Evolutionary conservation across 2,888 invertebrate genomes (phyloP), one percentile per base, ranked within the genome.

Genomic region (Scrobipalpa atriplicella): DNA sequence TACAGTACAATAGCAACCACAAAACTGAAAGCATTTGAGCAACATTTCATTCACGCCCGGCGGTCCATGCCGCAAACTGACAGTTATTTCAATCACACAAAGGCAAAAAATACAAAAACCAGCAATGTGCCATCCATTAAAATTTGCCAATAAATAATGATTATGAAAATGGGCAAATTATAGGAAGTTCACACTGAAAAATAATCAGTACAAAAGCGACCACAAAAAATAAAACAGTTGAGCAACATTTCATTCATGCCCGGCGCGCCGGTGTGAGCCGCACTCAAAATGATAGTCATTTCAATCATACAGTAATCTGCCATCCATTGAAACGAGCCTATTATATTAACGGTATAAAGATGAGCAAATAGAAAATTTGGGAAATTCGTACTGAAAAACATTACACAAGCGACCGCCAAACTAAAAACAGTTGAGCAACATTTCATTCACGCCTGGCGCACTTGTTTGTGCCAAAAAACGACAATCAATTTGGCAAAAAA

Each of bases 331-430:
- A 73, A 73, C 73, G 71, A 71, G 72, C 75, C 73, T 69, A 68
- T 69, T 74, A 72, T 72, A 75, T 75, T 73, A 76, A 79, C 79
- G 76, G 78, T 78, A 81, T 78, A 81, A n/a, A n/a, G n/a, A n/a
- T n/a, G n/a, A n/a, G n/a, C n/a, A n/a, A n/a, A n/a, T n/a, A n/a
- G n/a, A n/a, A 29, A 29, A 29, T 3, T 29, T 29, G 29, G 29
- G 29, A 29, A 29, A 5, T 29, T 29, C 29, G 5, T 5, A 3
- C 2, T 5, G 29, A 29, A 29, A 29, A 29, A 29, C 29, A 29
- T 2, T 29, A 29, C 29, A 29, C 29, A 29, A 29, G 29, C 2
- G 29, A 29, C 29, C 29, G 29, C 29, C 2, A 5, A 29, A 29
- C 29, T 3, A 29, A 29, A 29, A 29, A 5, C 29, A 29, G 5